Conservation (phyloP, 2,797 vertebrate species). For the Anas capensis region DNA sequence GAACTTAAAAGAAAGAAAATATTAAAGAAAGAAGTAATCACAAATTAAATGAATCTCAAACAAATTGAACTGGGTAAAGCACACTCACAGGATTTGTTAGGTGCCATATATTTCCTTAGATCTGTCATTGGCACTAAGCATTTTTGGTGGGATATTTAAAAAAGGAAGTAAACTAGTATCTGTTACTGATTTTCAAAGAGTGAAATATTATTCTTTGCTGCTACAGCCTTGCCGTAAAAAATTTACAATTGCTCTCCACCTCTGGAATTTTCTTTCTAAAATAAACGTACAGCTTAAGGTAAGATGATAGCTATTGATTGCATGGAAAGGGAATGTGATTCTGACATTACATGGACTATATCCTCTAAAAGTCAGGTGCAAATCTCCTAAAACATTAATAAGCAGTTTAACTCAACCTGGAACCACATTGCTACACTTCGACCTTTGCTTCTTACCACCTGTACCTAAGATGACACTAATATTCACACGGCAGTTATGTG, state of each 20-base stretch:
- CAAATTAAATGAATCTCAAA: neutral
- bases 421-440: neutral
- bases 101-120: neutral
- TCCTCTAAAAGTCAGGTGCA: neutral
- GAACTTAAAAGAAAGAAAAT: neutral
- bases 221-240: neutral
- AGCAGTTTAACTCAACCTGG: neutral
- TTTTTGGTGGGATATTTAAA: neutral
- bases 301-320: neutral
- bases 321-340: neutral
- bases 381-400: neutral
- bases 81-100: neutral
- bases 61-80: neutral
- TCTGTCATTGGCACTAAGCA: neutral
- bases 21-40: neutral
- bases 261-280: constrained; percentile 3
- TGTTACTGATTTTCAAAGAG: neutral
- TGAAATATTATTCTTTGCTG: neutral
- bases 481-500: rapidly evolving
- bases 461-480: neutral
- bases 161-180: neutral
- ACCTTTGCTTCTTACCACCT: neutral
- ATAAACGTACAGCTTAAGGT: neutral
- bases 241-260: neutral
- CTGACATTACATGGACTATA: neutral